Evolutionary conservation across 64 coral and sea anemone species (phyloP), one percentile per base, ranked within the genome.

Genomic region (Pachyseris speciosa): DNA sequence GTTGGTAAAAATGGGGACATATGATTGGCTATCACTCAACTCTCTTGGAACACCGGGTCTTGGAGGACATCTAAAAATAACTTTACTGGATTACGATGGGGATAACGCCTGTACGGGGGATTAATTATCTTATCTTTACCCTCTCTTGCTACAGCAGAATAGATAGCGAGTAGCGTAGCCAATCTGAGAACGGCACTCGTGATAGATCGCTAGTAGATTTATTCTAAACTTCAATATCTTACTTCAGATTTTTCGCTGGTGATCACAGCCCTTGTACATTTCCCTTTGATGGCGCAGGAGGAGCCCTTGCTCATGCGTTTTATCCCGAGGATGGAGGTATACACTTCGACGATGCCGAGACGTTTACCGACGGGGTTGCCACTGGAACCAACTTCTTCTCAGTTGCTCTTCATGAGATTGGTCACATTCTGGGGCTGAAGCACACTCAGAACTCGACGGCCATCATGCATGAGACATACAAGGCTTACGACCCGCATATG

Each of bases 321-420:
- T 90, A 52, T 13, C 88, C 88, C n/a, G 28, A 78, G 29, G 20
- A 37, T 5, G 88, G 88, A 26, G n/a, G 9, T 37, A 31, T 80
- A 4, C 88, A 90, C 48, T 90, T 90, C 33, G 88, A 90, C 22
- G 36, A 38, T 12, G 75, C 80, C 37, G 88, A 90, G 48, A 39
- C 16, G 26, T 94, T 70, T 20, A 88, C 64, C 19, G 75, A 80
- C 25, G 65, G 65, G 0, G 73, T 31, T 42, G 9, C 20, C 12
- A 37, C 12, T 37, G 45, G 75, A 6, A 69, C 26, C 0, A 90
- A 90, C 45, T 43, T 97, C 7, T 67, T 93, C 36, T 36, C 81
- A 7, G 64, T 97, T 16, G 91, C 91, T 45, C 72, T 90, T 29
- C 95, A 97, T 42, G 95, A 97, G 52, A 84, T 97, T 22, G 95